Base-by-base conservation (phyloP, 2,113 vertebrate species). In the Pollimyrus isidori region DNA sequence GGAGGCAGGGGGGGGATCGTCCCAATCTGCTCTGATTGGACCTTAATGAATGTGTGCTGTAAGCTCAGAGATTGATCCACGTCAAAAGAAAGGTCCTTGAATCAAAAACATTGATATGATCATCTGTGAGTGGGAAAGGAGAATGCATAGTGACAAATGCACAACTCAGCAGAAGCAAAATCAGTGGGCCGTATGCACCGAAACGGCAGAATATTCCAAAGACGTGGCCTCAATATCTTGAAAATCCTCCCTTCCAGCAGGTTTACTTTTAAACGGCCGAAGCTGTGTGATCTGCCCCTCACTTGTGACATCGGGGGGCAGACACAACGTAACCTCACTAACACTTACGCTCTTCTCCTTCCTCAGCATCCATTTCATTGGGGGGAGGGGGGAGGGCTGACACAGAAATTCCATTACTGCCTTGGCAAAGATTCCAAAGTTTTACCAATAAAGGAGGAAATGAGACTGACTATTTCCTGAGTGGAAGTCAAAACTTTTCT, bases 391-490 rank as follows among this genome's bases (percentile, higher is more conserved):
- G 13, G 39, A 13, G 91, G 23, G 23, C 7, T 95, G 93, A 95
- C 92, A 93, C 91, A 93, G 90, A 94, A 82, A 90, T 93, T 94
- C 92, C 93, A 93, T 92, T 90, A 94, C 92, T 50, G 86, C 88
- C 80, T 56, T 91, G 92, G 92, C 88, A 92, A 89, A 92, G 91
- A 90, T 9, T 76, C 48, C 4, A 83, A 91, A 91, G 88, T 48
- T 73, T 19, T 90, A 91, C 91, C 90, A 93, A 86, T 89, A 89
- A 90, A 89, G 90, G 35, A 91, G 91, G 92, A 94, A 94, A 93
- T 92, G 86, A 93, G 90, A 91, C 87, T 93, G 93, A 94, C 95
- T 94, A 94, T 92, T 95, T 95, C 93, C 92, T 93, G 93, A 93
- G 93, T 94, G 90, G 92, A 90, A 94, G 90, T 92, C 69, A 86